A percentile compares a stretch with the other conserved stretches of the same genome.
Conservation (phyloP, 2,113 vertebrate genomes). For the Aptenodytes forsteri region DNA sequence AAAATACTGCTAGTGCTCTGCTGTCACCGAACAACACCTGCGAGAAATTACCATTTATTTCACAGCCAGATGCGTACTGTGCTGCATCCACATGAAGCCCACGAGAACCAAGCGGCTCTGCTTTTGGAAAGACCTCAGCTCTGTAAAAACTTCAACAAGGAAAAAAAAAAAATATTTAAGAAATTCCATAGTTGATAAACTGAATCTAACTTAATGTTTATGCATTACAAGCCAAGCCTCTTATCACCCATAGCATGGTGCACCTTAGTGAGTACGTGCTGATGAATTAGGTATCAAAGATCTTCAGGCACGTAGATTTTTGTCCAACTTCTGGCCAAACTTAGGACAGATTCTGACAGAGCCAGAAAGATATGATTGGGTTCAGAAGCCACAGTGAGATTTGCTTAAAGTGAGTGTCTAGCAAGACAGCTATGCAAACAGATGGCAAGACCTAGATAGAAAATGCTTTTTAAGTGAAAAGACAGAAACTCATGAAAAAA, state of each 20-base stretch:
- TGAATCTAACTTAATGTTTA: neutral
- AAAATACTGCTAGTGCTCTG: neutral
- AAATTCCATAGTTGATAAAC: neutral
- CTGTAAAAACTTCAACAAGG: neutral
- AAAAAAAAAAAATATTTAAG: neutral
- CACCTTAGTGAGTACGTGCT: neutral
- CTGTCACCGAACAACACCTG: neutral
- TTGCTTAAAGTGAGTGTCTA: conserved; percentile 34
- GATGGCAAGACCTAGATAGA: conserved; percentile 63
- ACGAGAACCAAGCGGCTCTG: neutral
- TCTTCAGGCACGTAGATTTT: neutral
- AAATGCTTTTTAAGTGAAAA: conserved; percentile 59
- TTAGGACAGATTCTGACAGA: neutral
- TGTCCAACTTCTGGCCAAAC: neutral
- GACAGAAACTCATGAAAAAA: conserved; percentile 36
- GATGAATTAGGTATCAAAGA: neutral
- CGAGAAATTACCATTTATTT: neutral
- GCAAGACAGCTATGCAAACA: conserved; percentile 62
- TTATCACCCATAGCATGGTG: neutral
- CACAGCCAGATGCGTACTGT: neutral
- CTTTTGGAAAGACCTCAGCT: neutral
- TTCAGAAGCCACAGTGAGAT: conserved; percentile 30
- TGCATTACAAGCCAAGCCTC: neutral
- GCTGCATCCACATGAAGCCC: neutral
- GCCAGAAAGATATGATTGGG: neutral